Base-by-base conservation (phyloP, 2,888 invertebrate genomes). In the Aleiodes alternator region DNA sequence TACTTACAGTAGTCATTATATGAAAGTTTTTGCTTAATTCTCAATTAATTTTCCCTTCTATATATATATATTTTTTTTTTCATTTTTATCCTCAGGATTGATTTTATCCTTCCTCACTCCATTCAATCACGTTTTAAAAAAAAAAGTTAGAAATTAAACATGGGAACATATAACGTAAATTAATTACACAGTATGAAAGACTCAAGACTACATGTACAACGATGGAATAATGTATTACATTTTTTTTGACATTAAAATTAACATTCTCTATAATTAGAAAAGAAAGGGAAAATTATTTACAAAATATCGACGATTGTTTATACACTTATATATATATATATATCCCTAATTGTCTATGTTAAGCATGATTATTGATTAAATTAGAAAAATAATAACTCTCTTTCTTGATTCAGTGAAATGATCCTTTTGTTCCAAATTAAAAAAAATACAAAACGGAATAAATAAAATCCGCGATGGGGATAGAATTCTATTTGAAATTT, bases 151-250 rank as follows among this genome's bases (percentile, higher is more conserved):
- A 64, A 14, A 64, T 64, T 43, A 64, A 23, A 64, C 23, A 48
- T 64, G 48, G 23, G 9, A 64, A 64, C 43, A 38, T 16, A 61
- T 61, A 61, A 61, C 38, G 38, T 64, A 11, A 64, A 64, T 64
- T 38, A 31, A 59, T 34, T 48, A 64, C 29, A 56, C 64, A 38
- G 64, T 64, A 64, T 64, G 64, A 64, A 64, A 64, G 43, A 64
- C 64, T 64, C 64, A 43, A 64, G 43, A 38, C 34, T 38, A 61
- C 38, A 61, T 34, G 16, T 64, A 64, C 16, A 48, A 64, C 48
- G 14, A 48, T 64, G 64, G 64, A 64, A 64, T 64, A 64, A 29
- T 64, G 14, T 16, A 48, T 14, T 64, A 64, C 23, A 64, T 14
- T 43, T 43, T 43, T 43, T 9, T 8, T 48, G 43, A 64, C 34